Evolutionary conservation across 2,888 invertebrate genomes (phyloP).

Genomic region (Dimorphilus gyrociliatus): DNA sequence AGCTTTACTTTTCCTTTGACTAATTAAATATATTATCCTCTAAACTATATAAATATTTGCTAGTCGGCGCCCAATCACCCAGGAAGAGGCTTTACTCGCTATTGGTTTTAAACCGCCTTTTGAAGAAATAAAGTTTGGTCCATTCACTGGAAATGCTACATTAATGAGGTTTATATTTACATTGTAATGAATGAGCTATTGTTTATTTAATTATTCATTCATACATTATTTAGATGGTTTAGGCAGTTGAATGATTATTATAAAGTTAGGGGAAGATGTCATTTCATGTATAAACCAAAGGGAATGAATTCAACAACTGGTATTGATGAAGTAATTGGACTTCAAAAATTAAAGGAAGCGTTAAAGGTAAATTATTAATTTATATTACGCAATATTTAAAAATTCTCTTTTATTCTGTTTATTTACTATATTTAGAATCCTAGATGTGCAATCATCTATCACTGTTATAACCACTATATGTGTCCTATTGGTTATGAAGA

Average conservation of each 20-base stretch:
- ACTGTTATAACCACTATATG: constrained; percentile 33
- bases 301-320: constrained; percentile 21
- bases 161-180: constrained; percentile 20
- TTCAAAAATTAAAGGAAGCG: constrained; percentile 18
- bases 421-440: too few relatives aligned
- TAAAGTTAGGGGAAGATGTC: constrained; percentile 21
- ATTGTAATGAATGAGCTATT: not conserved
- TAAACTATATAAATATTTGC: too few relatives aligned
- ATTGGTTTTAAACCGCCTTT: constrained; percentile 25
- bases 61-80: constrained; percentile 23
- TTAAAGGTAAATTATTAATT: constrained; percentile 19
- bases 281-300: constrained; percentile 27
- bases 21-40: not conserved
- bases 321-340: constrained; percentile 18
- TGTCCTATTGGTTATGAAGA: constrained; percentile 32
- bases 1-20: constrained; percentile 3
- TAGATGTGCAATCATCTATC: constrained; percentile 27
- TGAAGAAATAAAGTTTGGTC: constrained; percentile 25
- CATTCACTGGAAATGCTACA: constrained; percentile 27
- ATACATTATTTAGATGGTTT: constrained; percentile 23
- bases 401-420: too few relatives aligned
- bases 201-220: constrained; percentile 1
- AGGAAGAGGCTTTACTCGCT: constrained; percentile 25
- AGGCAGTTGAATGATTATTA: constrained; percentile 21
- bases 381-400: too few relatives aligned